phyloP scores from a whole-genome alignment of 2,113 vertebrate genomes.

The Lasiurus borealis region DNA sequence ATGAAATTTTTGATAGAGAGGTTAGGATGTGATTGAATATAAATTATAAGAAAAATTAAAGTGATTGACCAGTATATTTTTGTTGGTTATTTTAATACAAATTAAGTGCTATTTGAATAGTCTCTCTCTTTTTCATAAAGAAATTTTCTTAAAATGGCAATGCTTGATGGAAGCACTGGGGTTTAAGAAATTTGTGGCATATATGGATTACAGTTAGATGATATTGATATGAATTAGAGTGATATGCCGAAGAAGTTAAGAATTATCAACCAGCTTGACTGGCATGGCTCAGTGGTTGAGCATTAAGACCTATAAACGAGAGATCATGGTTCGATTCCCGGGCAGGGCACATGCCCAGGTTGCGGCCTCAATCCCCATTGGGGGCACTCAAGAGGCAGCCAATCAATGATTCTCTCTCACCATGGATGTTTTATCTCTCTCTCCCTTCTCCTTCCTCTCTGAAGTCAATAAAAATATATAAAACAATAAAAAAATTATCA shows the following conservation, averaged over 20 bases:
- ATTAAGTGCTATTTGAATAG: slow-evolving; percentile 39
- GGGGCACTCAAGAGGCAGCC: no score
- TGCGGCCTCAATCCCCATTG: no score
- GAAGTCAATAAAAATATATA: no score
- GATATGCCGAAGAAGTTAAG: background rate
- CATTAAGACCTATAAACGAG: no score
- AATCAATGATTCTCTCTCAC: no score
- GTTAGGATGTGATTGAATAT: slow-evolving; percentile 35
- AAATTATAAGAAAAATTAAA: slow-evolving; percentile 68
- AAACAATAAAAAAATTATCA: background rate
- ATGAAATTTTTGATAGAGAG: slow-evolving; percentile 56
- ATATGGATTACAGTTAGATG: background rate
- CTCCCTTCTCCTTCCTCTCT: no score
- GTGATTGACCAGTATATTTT: slow-evolving; percentile 25
- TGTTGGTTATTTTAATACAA: slow-evolving; percentile 62
- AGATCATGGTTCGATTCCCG: no score
- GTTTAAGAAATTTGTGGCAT: slow-evolving; percentile 52
- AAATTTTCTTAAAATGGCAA: slow-evolving; percentile 51
- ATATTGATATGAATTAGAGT: slow-evolving; percentile 47
- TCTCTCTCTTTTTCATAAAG: slow-evolving; percentile 41
- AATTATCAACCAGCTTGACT: no score
- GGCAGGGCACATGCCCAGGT: no score
- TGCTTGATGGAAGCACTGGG: background rate
- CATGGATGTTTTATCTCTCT: no score
- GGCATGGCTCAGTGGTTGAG: no score